Evolutionary conservation across 2,113 vertebrate species (phyloP).

Genomic region (Callithrix jacchus): DNA sequence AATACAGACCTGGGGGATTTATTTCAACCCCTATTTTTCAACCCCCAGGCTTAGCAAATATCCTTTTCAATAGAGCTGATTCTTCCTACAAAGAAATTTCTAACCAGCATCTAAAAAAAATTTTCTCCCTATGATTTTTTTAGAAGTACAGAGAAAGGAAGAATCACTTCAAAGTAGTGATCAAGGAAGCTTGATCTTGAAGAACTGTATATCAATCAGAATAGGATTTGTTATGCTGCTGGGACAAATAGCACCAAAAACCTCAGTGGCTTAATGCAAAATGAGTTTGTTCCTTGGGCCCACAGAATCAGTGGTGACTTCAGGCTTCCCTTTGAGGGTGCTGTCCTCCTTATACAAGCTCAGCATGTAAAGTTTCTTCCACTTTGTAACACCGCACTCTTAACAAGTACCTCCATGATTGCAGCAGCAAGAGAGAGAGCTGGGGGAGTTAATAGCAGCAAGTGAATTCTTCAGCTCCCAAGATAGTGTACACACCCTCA

Average conservation of each 20-base stretch:
- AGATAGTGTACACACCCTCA: not conserved
- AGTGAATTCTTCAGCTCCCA: not conserved
- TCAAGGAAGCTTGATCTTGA: not conserved
- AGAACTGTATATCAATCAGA: not conserved
- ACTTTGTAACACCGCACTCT: not conserved
- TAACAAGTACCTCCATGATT: not conserved
- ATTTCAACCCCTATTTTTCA: not conserved
- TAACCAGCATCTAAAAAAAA: not conserved
- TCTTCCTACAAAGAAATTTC: slow-evolving; percentile 33
- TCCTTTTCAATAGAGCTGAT: not conserved
- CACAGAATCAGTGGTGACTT: not conserved
- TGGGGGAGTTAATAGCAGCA: not conserved
- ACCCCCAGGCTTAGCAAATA: not conserved
- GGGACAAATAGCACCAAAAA: not conserved
- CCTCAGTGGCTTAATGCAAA: not conserved
- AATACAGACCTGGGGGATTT: not conserved
- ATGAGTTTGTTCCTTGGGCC: not conserved
- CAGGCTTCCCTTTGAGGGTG: not conserved
- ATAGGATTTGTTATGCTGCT: not conserved
- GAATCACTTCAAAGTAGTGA: slow-evolving; percentile 15
- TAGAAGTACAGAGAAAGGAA: not conserved
- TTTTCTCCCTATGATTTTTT: not conserved
- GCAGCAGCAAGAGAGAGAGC: not conserved
- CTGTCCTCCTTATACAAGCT: not conserved
- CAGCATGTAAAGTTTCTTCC: not conserved